Evolutionary conservation across 2,888 invertebrate genomes (phyloP).

Genomic region (Sipha maydis): DNA sequence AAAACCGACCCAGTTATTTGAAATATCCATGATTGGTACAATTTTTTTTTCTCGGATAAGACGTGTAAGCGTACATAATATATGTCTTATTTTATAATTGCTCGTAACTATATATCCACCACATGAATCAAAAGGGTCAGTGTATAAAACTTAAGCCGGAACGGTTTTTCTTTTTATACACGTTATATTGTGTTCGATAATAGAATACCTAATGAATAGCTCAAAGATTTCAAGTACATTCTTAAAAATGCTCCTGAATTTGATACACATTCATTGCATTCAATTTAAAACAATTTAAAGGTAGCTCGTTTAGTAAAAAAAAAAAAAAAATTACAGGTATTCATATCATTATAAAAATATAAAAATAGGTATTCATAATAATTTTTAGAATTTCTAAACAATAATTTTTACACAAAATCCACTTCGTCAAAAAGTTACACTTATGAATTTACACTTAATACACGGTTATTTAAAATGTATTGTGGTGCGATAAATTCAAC

Average conservation of each 20-base stretch:
- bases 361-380: background rate
- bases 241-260: constrained; percentile 23
- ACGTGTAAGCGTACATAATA: constrained; percentile 58
- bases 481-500: too few relatives aligned
- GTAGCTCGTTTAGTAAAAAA: constrained; percentile 3
- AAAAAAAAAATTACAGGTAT: background rate
- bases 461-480: too few relatives aligned
- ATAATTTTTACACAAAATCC: background rate
- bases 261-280: too few relatives aligned
- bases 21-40: constrained; percentile 40
- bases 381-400: background rate
- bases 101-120: constrained; percentile 38
- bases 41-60: constrained; percentile 15
- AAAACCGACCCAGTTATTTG: constrained; percentile 52
- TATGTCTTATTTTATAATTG: constrained; percentile 54
- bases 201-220: constrained; percentile 29
- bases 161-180: constrained; percentile 46
- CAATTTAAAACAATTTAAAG: too few relatives aligned
- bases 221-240: constrained; percentile 39
- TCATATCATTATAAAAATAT: background rate
- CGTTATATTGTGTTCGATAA: constrained; percentile 28
- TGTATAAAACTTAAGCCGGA: constrained; percentile 49
- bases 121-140: constrained; percentile 29
- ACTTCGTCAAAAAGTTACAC: too few relatives aligned
- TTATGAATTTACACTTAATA: too few relatives aligned